These are phyloP conservation scores for Willisornis vidua DNA, from an alignment of 2,113 vertebrate species.

Conservation along the genomic window DNA sequence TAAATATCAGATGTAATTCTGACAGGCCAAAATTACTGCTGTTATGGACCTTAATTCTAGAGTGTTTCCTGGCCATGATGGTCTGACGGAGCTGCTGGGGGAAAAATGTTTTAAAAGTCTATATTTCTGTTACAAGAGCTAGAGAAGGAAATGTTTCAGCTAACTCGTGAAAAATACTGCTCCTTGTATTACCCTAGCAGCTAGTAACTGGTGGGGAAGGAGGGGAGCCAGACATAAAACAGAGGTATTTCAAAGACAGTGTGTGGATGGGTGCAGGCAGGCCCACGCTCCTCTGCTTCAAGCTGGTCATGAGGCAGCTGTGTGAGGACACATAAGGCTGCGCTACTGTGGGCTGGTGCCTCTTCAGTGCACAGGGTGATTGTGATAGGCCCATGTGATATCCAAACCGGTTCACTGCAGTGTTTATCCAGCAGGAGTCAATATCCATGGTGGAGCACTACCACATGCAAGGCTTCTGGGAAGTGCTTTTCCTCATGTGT, in stretches of 20 bases:
- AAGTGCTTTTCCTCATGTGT: not conserved
- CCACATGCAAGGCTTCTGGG: not conserved
- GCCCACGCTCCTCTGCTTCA: fast-evolving
- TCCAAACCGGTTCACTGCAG: not conserved
- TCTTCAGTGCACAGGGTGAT: not conserved
- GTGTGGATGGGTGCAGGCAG: not conserved
- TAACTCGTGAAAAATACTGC: not conserved
- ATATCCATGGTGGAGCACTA: not conserved
- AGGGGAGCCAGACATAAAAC: not conserved
- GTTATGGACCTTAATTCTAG: not conserved
- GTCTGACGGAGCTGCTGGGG: not conserved
- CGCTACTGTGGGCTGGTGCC: fast-evolving
- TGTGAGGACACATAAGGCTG: not conserved
- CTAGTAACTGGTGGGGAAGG: not conserved
- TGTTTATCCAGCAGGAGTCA: not conserved
- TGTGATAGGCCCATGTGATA: fast-evolving
- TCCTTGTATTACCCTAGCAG: not conserved
- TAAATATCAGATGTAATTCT: not conserved
- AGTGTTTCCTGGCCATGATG: not conserved
- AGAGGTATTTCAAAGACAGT: not conserved
- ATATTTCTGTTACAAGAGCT: not conserved
- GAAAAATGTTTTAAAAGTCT: not conserved
- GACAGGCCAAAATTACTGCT: not conserved
- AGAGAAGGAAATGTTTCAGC: not conserved
- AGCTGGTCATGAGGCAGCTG: fast-evolving